phyloP scores from a whole-genome alignment of 2,888 invertebrate genomes.

The Lumbricus terrestris region DNA sequence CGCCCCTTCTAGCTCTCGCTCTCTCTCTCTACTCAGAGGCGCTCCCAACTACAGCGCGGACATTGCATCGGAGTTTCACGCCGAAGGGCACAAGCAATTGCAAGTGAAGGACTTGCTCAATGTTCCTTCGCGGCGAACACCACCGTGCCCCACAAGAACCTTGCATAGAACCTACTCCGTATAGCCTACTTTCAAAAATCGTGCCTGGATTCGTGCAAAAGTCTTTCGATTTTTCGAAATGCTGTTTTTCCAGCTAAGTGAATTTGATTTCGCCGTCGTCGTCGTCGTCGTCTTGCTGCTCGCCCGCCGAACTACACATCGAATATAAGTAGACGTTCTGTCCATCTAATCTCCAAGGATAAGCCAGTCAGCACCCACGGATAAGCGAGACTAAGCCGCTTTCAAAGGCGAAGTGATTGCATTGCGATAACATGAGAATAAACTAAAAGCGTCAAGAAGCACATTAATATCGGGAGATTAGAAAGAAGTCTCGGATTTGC shows the following conservation, averaged over 20 bases:
- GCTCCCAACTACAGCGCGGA: no score
- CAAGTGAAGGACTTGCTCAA: no score
- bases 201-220: background rate
- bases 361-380: background rate
- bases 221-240: background rate
- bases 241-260: background rate
- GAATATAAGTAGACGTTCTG: background rate
- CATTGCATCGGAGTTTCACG: no score
- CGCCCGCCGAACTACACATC: background rate
- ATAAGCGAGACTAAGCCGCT: background rate
- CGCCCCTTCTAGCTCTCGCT: no score
- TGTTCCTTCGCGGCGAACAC: no score
- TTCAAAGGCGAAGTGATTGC: background rate
- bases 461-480: constrained; percentile 3
- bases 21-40: no score
- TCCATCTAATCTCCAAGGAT: background rate
- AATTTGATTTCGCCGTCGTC: constrained; percentile 3
- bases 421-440: background rate
- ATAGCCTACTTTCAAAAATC: background rate
- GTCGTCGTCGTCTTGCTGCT: background rate
- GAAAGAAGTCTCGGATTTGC: background rate
- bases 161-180: background rate
- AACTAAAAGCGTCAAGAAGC: background rate
- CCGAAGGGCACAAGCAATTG: no score
- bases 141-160: no score